Evolutionary conservation across 2,113 vertebrate species (phyloP).

Genomic region (Phaethornis superciliosus): DNA sequence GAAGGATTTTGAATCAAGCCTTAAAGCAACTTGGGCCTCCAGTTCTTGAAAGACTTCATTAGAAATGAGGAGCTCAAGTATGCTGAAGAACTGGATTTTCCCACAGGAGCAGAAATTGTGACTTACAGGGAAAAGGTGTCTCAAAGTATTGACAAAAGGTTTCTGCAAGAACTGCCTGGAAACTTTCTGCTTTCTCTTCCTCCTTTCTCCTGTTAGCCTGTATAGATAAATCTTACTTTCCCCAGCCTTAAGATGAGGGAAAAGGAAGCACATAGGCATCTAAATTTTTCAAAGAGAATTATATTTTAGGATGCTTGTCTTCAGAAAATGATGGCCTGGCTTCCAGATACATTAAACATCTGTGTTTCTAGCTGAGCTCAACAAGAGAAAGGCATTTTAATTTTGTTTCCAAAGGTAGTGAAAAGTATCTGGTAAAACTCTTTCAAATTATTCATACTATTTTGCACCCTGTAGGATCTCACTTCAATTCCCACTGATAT

Average conservation of each 20-base stretch:
- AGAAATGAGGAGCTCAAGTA: background rate
- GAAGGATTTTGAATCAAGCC: background rate
- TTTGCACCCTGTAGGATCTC: background rate
- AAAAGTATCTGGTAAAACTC: background rate
- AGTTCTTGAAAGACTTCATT: background rate
- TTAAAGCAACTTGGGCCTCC: background rate
- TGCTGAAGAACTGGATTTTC: background rate
- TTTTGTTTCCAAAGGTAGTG: background rate
- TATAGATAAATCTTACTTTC: background rate
- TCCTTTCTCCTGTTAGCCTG: background rate
- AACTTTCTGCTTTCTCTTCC: background rate
- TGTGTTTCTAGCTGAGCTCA: background rate
- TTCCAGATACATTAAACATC: background rate
- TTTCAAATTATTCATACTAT: background rate
- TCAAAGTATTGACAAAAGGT: background rate
- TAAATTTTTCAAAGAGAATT: background rate
- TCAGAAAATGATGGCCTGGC: background rate
- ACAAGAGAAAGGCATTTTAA: background rate
- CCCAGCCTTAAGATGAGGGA: background rate
- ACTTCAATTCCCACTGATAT: background rate
- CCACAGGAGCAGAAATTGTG: background rate
- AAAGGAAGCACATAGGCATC: background rate
- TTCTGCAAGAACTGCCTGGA: background rate
- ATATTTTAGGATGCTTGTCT: background rate
- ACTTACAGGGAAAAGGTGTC: background rate